Conservation (phyloP, 2,888 invertebrate species). For the Temnothorax rugatulus region DNA sequence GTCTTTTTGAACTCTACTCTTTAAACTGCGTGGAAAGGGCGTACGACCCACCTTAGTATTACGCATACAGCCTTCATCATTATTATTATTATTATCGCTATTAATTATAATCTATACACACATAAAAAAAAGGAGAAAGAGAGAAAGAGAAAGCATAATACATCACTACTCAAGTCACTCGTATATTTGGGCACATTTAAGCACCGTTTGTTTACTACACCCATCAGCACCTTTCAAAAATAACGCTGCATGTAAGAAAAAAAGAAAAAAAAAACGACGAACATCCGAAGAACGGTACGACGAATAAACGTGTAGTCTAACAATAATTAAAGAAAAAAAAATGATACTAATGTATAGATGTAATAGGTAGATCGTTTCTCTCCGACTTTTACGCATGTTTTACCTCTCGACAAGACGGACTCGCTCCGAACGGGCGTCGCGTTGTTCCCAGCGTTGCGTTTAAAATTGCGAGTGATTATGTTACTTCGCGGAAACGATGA, state of each 20-base stretch:
- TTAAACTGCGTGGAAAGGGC: constrained; percentile 73
- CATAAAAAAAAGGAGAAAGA: constrained; percentile 38
- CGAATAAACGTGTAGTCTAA: constrained; percentile 54
- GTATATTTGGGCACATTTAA: constrained; percentile 71
- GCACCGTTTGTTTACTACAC: constrained; percentile 78
- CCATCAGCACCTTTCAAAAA: constrained; percentile 69
- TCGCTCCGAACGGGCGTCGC: constrained; percentile 59
- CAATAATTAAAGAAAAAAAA: constrained; percentile 49
- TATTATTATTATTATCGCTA: constrained; percentile 67
- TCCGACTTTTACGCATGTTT: constrained; percentile 59
- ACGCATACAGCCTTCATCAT: constrained; percentile 78
- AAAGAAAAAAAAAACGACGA: not conserved
- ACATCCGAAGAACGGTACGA: constrained; percentile 24
- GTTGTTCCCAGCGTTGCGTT: constrained; percentile 66
- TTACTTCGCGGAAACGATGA: constrained; percentile 60
- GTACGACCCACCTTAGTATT: constrained; percentile 81
- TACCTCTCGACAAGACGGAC: constrained; percentile 54
- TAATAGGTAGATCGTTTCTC: constrained; percentile 53
- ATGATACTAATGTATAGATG: constrained; percentile 54
- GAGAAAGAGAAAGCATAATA: constrained; percentile 67
- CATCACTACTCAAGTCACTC: constrained; percentile 70
- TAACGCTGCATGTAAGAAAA: constrained; percentile 61
- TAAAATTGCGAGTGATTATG: constrained; percentile 64
- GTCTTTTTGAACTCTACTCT: constrained; percentile 67
- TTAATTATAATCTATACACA: constrained; percentile 73